A percentile compares a stretch with the other conserved stretches of the same genome.
Conservation (phyloP, 1,140 invertebrate genomes). For the Calliphora vicina region DNA sequence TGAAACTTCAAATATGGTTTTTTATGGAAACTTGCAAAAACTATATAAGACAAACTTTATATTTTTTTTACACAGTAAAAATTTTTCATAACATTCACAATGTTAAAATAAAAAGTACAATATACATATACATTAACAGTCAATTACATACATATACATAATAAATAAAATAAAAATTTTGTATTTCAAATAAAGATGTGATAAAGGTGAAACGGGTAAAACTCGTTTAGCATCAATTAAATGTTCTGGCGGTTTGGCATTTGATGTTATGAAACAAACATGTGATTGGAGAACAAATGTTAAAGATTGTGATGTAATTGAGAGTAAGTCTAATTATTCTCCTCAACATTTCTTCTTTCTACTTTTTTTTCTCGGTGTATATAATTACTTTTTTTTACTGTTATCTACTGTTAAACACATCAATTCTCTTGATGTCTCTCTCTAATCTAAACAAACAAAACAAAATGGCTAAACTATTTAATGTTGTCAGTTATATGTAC, state of each 20-base stretch:
- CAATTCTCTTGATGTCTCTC: not conserved
- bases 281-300: slow-evolving; percentile 96
- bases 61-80: too few species aligned
- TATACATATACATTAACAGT: too few species aligned
- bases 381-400: too few species aligned
- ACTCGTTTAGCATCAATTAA: slow-evolving; percentile 85
- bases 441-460: not conserved
- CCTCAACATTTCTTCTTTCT: not conserved
- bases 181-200: slow-evolving; percentile 74
- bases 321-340: slow-evolving; percentile 76
- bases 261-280: slow-evolving; percentile 93
- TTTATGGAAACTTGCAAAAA: too few species aligned
- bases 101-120: not conserved
- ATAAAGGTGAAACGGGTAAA: slow-evolving; percentile 84
- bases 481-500: too few species aligned
- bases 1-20: not conserved
- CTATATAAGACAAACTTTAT: too few species aligned
- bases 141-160: too few species aligned
- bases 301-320: slow-evolving; percentile 90
- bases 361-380: too few species aligned
- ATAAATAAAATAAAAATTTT: slow-evolving; percentile 44
- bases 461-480: not conserved
- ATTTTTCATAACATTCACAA: not conserved
- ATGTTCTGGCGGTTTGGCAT: slow-evolving; percentile 89
- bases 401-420: too few species aligned